phyloP scores from a whole-genome alignment of 2,113 vertebrate species.

The Clarias batrachus region DNA sequence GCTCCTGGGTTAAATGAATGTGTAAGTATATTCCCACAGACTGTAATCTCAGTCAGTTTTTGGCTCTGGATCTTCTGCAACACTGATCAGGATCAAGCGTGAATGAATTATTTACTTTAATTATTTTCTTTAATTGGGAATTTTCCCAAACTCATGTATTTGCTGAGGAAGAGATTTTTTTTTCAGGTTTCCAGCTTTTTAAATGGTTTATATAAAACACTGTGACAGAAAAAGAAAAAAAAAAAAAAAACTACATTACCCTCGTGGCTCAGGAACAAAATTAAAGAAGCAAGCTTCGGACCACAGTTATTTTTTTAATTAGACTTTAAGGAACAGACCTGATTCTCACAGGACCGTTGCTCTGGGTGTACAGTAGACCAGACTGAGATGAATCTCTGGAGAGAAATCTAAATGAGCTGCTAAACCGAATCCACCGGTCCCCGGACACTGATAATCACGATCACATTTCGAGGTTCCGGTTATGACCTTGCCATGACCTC shows the following conservation, averaged over 20 bases:
- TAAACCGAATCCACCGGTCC: conserved; percentile 67
- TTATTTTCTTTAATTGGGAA: background rate
- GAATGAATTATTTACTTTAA: background rate
- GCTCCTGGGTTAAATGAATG: background rate
- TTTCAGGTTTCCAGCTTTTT: background rate
- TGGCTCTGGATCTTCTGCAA: background rate
- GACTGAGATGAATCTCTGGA: conserved; percentile 62
- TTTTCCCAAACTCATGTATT: background rate
- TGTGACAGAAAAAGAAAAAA: background rate
- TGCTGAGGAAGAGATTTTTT: background rate
- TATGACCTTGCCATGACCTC: background rate
- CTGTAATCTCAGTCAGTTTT: background rate
- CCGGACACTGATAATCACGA: conserved; percentile 63
- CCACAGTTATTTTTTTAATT: background rate
- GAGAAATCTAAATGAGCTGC: conserved; percentile 56
- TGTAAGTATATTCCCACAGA: background rate
- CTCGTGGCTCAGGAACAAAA: background rate
- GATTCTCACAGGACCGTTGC: conserved; percentile 50
- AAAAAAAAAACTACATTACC: background rate
- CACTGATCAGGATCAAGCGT: background rate
- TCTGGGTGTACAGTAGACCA: conserved; percentile 63
- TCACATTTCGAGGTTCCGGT: conserved; percentile 41
- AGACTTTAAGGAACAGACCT: conserved; percentile 58
- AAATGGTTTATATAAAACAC: background rate
- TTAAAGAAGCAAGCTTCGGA: background rate